These are phyloP conservation scores for Cyprinella venusta DNA, from an alignment of 2,797 vertebrate genomes.

Conservation along the genomic window DNA sequence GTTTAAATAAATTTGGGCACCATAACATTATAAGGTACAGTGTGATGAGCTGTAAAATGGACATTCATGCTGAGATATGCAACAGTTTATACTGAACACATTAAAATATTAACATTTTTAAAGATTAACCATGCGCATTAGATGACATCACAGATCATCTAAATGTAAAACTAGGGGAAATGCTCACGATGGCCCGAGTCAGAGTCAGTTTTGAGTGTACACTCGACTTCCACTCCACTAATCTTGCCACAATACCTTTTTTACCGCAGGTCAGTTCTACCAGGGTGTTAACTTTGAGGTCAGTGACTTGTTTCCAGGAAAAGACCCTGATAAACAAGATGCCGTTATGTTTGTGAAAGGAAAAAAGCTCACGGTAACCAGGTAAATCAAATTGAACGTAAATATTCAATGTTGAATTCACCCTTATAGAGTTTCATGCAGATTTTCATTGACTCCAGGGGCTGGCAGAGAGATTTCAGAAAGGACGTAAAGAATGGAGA, in stretches of 20 bases:
- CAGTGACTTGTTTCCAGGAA: constrained; percentile 72
- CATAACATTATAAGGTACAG: not conserved
- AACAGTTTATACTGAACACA: not conserved
- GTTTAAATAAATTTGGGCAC: not conserved
- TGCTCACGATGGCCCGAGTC: not conserved
- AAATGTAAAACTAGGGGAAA: not conserved
- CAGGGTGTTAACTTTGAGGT: constrained; percentile 83
- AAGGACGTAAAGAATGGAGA: constrained; percentile 69
- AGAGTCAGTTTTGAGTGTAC: not conserved
- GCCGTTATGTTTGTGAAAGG: constrained; percentile 88
- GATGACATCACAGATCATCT: not conserved
- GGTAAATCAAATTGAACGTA: constrained; percentile 69
- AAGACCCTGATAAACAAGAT: constrained; percentile 77
- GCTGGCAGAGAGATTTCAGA: constrained; percentile 87
- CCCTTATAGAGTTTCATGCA: not conserved
- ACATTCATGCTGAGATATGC: not conserved
- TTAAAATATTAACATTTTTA: not conserved
- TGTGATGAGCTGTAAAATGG: not conserved
- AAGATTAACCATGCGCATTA: not conserved
- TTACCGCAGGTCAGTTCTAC: constrained; percentile 85
- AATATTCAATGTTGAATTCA: not conserved
- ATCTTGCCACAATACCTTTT: too few species aligned
- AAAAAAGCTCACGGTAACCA: constrained; percentile 83
- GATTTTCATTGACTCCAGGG: constrained; percentile 70
- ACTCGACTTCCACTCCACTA: not conserved